These are phyloP conservation scores for Rhodophaea formosa DNA, from an alignment of 2,888 invertebrate species.

Conservation along the genomic window DNA sequence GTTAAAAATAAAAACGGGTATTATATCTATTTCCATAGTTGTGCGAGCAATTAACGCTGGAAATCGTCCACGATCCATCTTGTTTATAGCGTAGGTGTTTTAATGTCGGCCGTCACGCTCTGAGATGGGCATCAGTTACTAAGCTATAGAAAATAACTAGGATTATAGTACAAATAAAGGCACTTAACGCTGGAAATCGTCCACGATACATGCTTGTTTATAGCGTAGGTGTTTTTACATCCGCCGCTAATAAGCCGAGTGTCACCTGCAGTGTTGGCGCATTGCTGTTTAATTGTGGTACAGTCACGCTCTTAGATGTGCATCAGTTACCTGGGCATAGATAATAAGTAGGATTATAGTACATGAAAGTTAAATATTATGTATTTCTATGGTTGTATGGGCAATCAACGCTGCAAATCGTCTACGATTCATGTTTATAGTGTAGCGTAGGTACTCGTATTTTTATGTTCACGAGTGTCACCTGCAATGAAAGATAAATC, in stretches of 20 bases:
- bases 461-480: background rate
- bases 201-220: background rate
- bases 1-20: background rate
- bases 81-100: slow-evolving; percentile 10
- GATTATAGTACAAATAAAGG: too few relatives aligned
- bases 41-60: slow-evolving; percentile 1
- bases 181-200: too few relatives aligned
- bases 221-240: slow-evolving; percentile 9
- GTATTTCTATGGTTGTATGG: background rate
- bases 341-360: too few relatives aligned
- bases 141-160: too few relatives aligned
- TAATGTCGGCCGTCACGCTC: slow-evolving; percentile 6
- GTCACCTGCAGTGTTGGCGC: background rate
- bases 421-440: slow-evolving; percentile 3
- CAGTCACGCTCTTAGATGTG: background rate
- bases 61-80: background rate
- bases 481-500: too few relatives aligned
- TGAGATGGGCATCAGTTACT: too few relatives aligned
- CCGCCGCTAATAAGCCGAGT: slow-evolving; percentile 2
- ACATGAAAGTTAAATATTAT: background rate
- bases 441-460: background rate
- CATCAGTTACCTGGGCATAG: too few relatives aligned
- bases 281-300: slow-evolving; percentile 6
- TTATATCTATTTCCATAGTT: background rate
- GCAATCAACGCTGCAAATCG: background rate